Percentiles rank a stretch among this genome's conserved stretches.
Evolutionary conservation across 2,113 vertebrate genomes (phyloP).

Genomic region (Saimiri boliviensis): DNA sequence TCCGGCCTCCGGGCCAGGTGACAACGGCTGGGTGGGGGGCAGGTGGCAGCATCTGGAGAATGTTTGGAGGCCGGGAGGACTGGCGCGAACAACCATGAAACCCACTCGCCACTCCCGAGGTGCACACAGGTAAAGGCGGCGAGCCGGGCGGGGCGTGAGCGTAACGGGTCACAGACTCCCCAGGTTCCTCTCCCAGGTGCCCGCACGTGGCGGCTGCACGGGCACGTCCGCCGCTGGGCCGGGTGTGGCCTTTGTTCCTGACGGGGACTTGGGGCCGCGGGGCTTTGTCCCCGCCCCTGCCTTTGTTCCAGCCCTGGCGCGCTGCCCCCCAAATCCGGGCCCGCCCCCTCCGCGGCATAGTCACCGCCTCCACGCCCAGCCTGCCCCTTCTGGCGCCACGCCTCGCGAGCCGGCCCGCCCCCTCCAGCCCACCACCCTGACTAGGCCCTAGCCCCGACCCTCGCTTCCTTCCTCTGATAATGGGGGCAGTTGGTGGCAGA

Average conservation of each 20-base stretch:
- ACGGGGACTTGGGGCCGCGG: background rate
- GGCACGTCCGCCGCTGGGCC: fast-evolving
- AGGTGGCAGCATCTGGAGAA: background rate
- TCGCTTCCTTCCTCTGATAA: background rate
- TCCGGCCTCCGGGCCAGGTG: background rate
- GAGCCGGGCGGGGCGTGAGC: background rate
- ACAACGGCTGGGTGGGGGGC: no score
- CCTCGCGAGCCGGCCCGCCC: background rate
- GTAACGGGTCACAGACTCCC: no score
- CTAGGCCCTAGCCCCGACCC: no score
- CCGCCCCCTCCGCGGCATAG: background rate
- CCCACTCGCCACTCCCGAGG: no score
- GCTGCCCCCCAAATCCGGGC: background rate
- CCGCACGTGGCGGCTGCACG: background rate
- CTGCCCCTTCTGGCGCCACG: background rate
- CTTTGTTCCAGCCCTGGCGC: constrained; percentile 56
- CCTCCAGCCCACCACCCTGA: background rate
- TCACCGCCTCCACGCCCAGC: background rate
- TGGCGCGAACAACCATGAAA: fast-evolving
- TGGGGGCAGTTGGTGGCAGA: background rate
- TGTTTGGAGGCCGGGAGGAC: background rate
- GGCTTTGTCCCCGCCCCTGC: constrained; percentile 39
- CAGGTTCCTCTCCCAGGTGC: background rate
- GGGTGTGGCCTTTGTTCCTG: background rate
- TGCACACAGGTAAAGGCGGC: background rate